Base-by-base conservation (phyloP, 2,797 vertebrate genomes). In the Gymnopithys bicolor region DNA sequence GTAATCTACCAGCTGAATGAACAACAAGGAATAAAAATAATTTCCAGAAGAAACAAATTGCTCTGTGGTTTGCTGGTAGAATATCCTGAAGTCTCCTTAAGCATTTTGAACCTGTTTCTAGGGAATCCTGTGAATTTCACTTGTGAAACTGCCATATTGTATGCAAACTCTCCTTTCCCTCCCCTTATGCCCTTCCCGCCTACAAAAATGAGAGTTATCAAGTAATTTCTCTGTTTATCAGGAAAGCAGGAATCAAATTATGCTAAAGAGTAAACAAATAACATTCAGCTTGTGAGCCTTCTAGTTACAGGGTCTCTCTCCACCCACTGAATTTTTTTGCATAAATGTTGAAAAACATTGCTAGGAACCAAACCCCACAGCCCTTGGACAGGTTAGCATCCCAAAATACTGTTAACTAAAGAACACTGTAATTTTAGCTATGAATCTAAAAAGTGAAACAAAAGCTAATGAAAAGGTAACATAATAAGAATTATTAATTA, bases 211-310 rank as follows among this genome's bases (percentile, higher is more conserved):
- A 63, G 24, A 78, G 59, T 66, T 90, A 89, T 62, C 32, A 58
- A 80, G 64, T 45, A 2, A 18, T 30, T 84, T 79, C 91, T 82
- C 37, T 90, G 51, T 90, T 92, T 87, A 76, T 76, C 60, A 19
- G 23, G 41, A 51, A 86, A 89, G 35, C 4, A 66, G 52, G 52
- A 89, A 69, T 79, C 59, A 95, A 87, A 74, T 75, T 93, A 81
- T 66, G 45, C 69, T 79, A 84, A 90, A 90, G 23, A 84, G 7
- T 79, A 92, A 95, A 84, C 55, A 94, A 84, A 81, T 59, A 75
- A 48, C 27, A 56, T 84, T 69, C 32, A 87, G 73, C 23, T 79
- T 62, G 8, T 56, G 60, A 93, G 59, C 67, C 67, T 56, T 84
- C 73, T 81, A 58, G 60, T 91, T 88, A 76, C 25, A 62, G 21